A percentile compares a stretch with the other conserved stretches of the same genome.
Conservation (phyloP, 2,113 vertebrate genomes). For the Glaucidium brasilianum region DNA sequence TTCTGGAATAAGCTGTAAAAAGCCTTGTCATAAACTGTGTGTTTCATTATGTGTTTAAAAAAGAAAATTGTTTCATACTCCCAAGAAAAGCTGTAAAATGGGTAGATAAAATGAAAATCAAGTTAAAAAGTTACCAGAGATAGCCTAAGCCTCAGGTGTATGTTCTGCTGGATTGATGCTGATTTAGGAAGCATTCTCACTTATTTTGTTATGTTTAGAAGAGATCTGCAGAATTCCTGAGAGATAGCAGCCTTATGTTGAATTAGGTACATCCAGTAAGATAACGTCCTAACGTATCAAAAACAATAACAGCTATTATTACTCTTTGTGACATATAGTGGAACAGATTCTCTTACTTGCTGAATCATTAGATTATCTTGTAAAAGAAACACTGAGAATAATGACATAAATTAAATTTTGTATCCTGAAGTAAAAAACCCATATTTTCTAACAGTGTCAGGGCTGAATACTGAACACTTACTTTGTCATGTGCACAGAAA, state of each 20-base stretch:
- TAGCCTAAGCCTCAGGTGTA: neutral
- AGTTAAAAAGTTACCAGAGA: neutral
- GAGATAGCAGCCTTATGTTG: neutral
- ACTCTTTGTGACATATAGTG: neutral
- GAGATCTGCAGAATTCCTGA: neutral
- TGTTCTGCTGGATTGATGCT: neutral
- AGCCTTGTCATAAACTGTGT: neutral
- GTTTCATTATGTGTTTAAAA: neutral
- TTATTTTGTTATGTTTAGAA: neutral
- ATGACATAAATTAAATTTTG: neutral
- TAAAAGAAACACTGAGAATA: neutral
- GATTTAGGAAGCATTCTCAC: neutral
- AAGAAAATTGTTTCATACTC: neutral
- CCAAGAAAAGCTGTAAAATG: neutral
- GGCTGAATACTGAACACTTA: neutral
- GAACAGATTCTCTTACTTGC: neutral
- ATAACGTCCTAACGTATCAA: neutral
- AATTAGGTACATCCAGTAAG: neutral
- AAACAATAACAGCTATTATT: neutral
- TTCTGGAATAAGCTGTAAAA: neutral
- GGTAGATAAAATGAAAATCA: neutral
- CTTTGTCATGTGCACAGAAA: neutral
- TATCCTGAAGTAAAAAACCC: neutral
- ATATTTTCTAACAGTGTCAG: neutral
- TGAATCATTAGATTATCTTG: conserved; percentile 6